phyloP scores from a whole-genome alignment of 2,888 invertebrate genomes.

The Uloborus plumipes region DNA sequence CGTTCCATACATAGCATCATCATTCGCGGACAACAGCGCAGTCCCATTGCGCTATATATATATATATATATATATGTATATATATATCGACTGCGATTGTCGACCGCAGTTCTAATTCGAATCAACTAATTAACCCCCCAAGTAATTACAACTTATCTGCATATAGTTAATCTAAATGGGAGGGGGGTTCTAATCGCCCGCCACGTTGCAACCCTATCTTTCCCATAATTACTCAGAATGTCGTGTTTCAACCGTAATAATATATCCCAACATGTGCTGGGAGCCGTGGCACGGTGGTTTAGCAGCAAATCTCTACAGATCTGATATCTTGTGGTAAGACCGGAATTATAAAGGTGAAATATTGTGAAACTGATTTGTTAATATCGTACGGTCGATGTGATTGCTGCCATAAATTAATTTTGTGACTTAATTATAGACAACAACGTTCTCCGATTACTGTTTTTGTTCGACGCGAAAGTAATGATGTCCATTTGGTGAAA shows the following conservation, averaged over 20 bases:
- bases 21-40: neutral
- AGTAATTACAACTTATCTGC: constrained; percentile 58
- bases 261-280: constrained; percentile 15
- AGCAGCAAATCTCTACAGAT: no score
- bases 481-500: no score
- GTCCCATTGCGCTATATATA: constrained; percentile 1
- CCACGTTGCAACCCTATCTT: constrained; percentile 23
- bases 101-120: constrained; percentile 32
- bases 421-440: no score
- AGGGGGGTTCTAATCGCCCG: constrained; percentile 30
- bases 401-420: no score
- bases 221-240: constrained; percentile 41
- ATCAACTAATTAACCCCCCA: constrained; percentile 57
- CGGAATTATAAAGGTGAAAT: no score
- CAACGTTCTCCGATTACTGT: no score
- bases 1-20: neutral
- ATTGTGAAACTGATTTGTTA: no score
- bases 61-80: constrained; percentile 28
- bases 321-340: no score
- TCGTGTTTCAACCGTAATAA: constrained; percentile 28
- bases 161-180: constrained; percentile 42
- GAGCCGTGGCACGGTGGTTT: no score
- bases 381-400: no score
- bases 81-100: constrained; percentile 31
- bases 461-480: no score